Evolutionary conservation across 2,888 invertebrate species (phyloP), one percentile per base, ranked within the genome.

Genomic region (Lacanobia wlatinum): DNA sequence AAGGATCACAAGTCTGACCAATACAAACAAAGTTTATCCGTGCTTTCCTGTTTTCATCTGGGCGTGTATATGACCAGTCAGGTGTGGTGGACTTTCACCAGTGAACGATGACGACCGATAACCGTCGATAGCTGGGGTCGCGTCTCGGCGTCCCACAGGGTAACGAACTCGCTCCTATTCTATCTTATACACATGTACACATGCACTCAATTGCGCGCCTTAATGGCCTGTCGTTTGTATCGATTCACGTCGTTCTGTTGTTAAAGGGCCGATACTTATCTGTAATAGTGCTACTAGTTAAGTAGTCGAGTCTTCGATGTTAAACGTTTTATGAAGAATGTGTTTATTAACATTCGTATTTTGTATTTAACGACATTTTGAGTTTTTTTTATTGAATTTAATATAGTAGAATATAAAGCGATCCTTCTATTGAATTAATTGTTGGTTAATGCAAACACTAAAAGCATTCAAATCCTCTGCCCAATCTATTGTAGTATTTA

Each of bases 161-260:
- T 91, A 92, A 90, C 91, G 93, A 93, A 90, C 93, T 91, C 89
- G 87, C 82, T 71, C 89, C 88, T 82, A 84, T 82, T 89, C 65
- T 87, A 88, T 87, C 77, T 84, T 83, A 78, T 84, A 86, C 83
- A 79, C 84, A 84, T 81, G 80, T 81, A 85, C 81, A 80, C 82
- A 75, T 87, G 84, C 85, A 88, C 83, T 86, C 84, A 87, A 88
- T 88, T 85, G 87, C 86, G 80, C 72, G 83, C 79, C 83, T 69
- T 89, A 87, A 87, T 89, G 82, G 78, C 83, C 86, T 87, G 89
- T 89, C 89, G 83, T 83, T 86, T 80, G 80, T 89, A 89, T 89
- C 86, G 87, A 89, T 85, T 84, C 80, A 73, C 64, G 77, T 84
- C 81, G 80, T 76, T 76, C 80, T 80, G 84, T 84, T 78, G 81